Conservation (phyloP, 2,888 invertebrate genomes). For the Autographa gamma region DNA sequence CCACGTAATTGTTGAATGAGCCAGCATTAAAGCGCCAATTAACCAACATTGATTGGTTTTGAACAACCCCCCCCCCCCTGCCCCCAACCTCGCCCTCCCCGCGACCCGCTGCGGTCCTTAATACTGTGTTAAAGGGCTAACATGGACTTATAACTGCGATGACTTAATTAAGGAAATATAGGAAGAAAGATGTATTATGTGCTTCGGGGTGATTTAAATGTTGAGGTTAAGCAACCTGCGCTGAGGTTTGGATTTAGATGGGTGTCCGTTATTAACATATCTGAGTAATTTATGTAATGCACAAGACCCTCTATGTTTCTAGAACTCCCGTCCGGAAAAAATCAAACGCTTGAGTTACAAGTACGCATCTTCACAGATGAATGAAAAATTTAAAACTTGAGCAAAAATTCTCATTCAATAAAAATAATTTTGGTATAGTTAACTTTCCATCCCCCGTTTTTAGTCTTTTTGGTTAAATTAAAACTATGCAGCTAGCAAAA, state of each 20-base stretch:
- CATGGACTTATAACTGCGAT: constrained; percentile 15
- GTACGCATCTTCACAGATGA: no score
- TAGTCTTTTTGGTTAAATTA: no score
- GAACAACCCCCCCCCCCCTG: constrained; percentile 60
- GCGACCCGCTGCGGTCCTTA: constrained; percentile 35
- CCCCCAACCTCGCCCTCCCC: constrained; percentile 13
- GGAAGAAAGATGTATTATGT: neutral
- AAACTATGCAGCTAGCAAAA: no score
- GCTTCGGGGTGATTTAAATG: neutral
- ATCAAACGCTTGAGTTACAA: no score
- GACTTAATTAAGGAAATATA: neutral
- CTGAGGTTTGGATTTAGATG: neutral
- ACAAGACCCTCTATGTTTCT: no score
- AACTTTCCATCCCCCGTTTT: no score
- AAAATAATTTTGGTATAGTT: no score
- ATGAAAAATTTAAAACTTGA: no score
- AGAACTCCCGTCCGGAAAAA: no score
- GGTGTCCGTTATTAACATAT: neutral
- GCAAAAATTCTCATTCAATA: no score
- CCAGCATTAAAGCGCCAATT: constrained; percentile 87
- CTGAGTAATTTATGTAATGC: neutral
- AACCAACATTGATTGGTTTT: constrained; percentile 87
- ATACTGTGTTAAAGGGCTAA: constrained; percentile 53
- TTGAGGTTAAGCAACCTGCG: neutral
- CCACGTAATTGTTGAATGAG: constrained; percentile 85